Evolutionary conservation across 92 coral and sea anemone species (phyloP).

Genomic region (Parazoanthus swiftii): DNA sequence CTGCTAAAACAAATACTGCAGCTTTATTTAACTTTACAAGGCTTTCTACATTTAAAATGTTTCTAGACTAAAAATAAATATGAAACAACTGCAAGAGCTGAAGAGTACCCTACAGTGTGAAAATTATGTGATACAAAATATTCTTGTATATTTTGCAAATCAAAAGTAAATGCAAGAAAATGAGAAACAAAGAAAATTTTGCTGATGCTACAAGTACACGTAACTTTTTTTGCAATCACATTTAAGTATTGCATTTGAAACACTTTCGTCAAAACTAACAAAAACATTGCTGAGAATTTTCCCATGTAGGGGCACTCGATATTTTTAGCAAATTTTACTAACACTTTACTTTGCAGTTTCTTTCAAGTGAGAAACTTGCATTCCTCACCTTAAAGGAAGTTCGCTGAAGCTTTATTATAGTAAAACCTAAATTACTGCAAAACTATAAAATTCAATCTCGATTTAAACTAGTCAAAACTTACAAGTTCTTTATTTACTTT

Average conservation of each 20-base stretch:
- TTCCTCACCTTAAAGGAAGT: neutral
- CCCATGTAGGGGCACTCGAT: neutral
- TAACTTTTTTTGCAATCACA: too few species aligned
- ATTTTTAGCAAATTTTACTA: too few species aligned
- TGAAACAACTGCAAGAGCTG: neutral
- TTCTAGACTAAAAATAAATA: slow-evolving; percentile 25
- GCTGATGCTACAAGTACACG: neutral
- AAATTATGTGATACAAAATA: too few species aligned
- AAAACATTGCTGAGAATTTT: neutral
- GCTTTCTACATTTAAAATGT: neutral
- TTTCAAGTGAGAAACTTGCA: neutral
- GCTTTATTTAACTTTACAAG: neutral
- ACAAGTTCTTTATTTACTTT: neutral
- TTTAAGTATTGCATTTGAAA: too few species aligned
- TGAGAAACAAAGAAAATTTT: too few species aligned
- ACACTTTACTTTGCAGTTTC: neutral
- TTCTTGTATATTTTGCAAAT: neutral
- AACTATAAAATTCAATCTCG: neutral
- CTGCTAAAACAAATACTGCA: slow-evolving; percentile 1
- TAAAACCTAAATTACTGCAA: neutral
- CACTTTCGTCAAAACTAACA: too few species aligned
- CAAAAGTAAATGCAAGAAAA: neutral
- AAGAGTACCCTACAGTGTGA: neutral
- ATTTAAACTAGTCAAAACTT: slow-evolving; percentile 17
- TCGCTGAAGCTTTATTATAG: neutral